These are phyloP conservation scores for Drosophila affinis DNA, from an alignment of 2,888 invertebrate species.

Conservation along the genomic window DNA sequence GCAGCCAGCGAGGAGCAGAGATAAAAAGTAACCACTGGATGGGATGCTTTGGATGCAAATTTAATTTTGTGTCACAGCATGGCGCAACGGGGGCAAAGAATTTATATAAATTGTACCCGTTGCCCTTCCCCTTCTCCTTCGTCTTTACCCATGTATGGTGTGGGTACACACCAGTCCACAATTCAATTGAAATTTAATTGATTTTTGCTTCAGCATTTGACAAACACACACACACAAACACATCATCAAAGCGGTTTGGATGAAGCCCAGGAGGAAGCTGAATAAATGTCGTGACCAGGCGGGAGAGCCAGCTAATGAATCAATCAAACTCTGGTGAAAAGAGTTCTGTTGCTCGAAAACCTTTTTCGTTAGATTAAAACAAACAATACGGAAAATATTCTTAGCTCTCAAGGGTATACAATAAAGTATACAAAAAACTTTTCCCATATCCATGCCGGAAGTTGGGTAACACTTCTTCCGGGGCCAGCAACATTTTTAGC, in stretches of 20 bases:
- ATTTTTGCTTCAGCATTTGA: conserved; percentile 42
- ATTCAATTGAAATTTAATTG: conserved; percentile 70
- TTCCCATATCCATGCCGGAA: not conserved
- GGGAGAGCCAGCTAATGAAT: conserved; percentile 26
- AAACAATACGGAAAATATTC: not conserved
- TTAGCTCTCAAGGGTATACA: not conserved
- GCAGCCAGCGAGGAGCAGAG: not conserved
- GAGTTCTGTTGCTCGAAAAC: too few species aligned
- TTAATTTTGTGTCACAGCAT: conserved; percentile 59
- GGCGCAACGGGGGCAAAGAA: conserved; percentile 34
- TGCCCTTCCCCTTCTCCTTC: not conserved
- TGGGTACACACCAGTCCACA: conserved; percentile 10
- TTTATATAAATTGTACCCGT: conserved; percentile 40
- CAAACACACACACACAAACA: conserved; percentile 25
- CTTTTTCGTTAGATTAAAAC: too few species aligned
- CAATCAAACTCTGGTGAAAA: conserved; percentile 16
- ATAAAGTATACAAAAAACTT: not conserved
- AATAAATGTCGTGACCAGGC: conserved; percentile 1
- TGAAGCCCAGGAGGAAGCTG: conserved; percentile 6
- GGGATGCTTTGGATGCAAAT: conserved; percentile 46
- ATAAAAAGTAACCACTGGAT: conserved; percentile 17
- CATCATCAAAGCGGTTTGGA: conserved; percentile 35
- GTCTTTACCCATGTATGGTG: not conserved
- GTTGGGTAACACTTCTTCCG: not conserved
- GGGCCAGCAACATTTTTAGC: not conserved